Base-by-base conservation (phyloP, 2,888 invertebrate species). In the Tachystola acroxantha region DNA sequence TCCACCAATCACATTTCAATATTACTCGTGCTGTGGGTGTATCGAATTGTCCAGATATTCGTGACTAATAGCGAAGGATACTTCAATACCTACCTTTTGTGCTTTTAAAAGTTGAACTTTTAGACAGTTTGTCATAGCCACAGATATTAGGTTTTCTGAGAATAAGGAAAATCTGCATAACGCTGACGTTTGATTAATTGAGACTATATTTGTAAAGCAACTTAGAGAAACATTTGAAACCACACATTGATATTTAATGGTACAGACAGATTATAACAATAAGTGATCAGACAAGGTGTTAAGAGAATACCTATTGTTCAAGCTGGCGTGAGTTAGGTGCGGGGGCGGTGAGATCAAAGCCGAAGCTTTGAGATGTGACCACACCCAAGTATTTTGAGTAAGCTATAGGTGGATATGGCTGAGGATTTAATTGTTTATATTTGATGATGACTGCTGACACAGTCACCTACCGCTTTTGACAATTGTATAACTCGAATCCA, bases 301-400 rank as follows among this genome's bases (percentile, higher is more conserved):
- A 60, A 59, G 54, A 58, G 58, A 63, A 65, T 67, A 59, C 57
- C 64, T 64, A 68, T 74, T 72, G 67, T 71, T 65, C 48, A 62
- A 39, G 43, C 34, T 47, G 36, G 47, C 46, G 50, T 50, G 50
- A 51, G 43, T 38, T 48, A 38, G 46, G 48, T 46, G 41, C 43
- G 46, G 50, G 43, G 47, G 53, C 70, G 71, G 71, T 44, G 38
- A 63, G 60, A 64, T 74, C 68, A 73, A 74, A 75, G 60, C 47
- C 42, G 53, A 63, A 59, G 62, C 65, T 64, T 64, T 61, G 59
- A 64, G 57, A 62, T 62, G 57, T 58, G 68, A 62, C 73, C 67
- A 70, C 65, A 70, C 64, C 65, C 62, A 24, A 41, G 36, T 42
- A 10, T 10, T 1, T 27, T 4, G n/a, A 10, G 19, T 34, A 12